Conservation (phyloP, 2,797 vertebrate species). For the Macroramphosus scolopax region DNA sequence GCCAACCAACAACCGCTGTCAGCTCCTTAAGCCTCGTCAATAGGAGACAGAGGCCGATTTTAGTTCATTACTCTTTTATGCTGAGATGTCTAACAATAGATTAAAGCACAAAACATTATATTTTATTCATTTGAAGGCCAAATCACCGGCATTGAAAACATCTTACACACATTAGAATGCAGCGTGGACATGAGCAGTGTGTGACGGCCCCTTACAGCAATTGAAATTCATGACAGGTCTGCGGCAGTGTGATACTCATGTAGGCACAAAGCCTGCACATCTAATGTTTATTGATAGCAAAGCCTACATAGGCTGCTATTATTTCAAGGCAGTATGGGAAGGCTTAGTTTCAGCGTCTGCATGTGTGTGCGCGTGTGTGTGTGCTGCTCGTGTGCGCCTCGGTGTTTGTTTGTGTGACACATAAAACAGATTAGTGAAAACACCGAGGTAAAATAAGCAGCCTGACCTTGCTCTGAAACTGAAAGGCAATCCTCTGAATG, state of each 20-base stretch:
- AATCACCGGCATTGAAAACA: constrained; percentile 24
- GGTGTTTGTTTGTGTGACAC: constrained; percentile 76
- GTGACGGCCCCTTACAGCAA: constrained; percentile 41
- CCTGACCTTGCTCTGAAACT: constrained; percentile 82
- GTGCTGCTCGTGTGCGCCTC: constrained; percentile 28
- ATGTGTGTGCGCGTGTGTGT: constrained; percentile 30
- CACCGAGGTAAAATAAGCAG: constrained; percentile 83
- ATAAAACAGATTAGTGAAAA: constrained; percentile 83
- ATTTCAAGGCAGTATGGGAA: constrained; percentile 63
- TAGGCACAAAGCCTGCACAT: constrained; percentile 69
- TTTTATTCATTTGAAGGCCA: constrained; percentile 44
- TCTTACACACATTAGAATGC: constrained; percentile 51
- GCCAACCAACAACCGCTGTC: constrained; percentile 55
- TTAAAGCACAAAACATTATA: constrained; percentile 32
- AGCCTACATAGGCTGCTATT: constrained; percentile 71
- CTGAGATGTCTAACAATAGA: constrained; percentile 53
- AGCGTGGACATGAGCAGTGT: constrained; percentile 53
- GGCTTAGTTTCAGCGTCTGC: constrained; percentile 62
- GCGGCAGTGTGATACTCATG: constrained; percentile 53
- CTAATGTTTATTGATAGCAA: constrained; percentile 75
- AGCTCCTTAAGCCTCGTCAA: constrained; percentile 63
- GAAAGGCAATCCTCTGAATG: constrained; percentile 84
- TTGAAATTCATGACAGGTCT: constrained; percentile 72
- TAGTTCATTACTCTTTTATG: constrained; percentile 48
- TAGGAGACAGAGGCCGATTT: constrained; percentile 37